phyloP scores from a whole-genome alignment of 2,888 invertebrate genomes.

The Gandaritis pyraliata region DNA sequence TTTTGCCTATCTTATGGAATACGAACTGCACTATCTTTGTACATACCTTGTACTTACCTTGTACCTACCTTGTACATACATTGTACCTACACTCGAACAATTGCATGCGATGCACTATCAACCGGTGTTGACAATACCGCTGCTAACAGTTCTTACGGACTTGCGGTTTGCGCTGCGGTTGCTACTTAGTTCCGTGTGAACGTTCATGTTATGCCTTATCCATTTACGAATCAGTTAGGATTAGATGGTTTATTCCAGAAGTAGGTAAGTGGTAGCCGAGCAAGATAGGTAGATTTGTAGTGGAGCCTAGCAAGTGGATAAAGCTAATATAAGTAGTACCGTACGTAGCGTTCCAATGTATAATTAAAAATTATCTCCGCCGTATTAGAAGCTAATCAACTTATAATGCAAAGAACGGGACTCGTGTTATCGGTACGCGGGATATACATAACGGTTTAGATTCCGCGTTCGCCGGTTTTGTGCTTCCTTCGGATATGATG shows the following conservation, averaged over 20 bases:
- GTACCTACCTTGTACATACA: no score
- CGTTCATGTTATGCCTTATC: slow-evolving; percentile 1
- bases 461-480: slow-evolving; percentile 12
- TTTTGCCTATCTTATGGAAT: neutral
- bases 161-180: slow-evolving; percentile 12
- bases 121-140: slow-evolving; percentile 25
- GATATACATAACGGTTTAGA: slow-evolving; percentile 18
- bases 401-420: slow-evolving; percentile 19
- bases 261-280: no score
- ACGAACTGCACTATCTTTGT: neutral
- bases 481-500: slow-evolving; percentile 17
- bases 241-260: no score
- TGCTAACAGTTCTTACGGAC: slow-evolving; percentile 21
- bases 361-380: slow-evolving; percentile 9
- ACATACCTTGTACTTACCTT: no score
- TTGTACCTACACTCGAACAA: neutral
- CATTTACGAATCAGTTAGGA: slow-evolving; percentile 8
- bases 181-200: slow-evolving; percentile 16
- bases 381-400: slow-evolving; percentile 14
- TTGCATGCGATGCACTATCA: slow-evolving; percentile 9
- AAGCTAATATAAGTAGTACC: no score
- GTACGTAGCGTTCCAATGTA: no score
- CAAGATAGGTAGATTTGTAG: no score
- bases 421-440: neutral
- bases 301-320: no score